Conservation (phyloP, 2,888 invertebrate species). For the Ypsolopha sequella region DNA sequence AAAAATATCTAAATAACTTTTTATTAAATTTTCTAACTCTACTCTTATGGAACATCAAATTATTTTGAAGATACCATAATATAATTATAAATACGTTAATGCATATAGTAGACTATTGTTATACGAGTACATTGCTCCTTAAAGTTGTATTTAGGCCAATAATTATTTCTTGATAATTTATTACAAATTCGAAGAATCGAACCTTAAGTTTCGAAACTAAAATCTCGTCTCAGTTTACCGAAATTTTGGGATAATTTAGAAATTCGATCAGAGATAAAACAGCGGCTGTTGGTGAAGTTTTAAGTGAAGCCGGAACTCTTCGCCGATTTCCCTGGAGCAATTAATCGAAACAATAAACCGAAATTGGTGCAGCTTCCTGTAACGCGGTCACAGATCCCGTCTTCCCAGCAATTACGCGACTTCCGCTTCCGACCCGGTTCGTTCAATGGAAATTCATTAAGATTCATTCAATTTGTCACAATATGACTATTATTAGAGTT, state of each 20-base stretch:
- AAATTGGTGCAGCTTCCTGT: conserved; percentile 53
- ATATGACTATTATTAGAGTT: conserved; percentile 56
- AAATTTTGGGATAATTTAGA: background rate
- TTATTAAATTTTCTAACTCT: too few species aligned
- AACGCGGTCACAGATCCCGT: conserved; percentile 48
- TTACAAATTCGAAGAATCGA: too few species aligned
- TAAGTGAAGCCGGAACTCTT: conserved; percentile 30
- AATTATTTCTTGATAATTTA: too few species aligned
- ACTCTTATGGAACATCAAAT: too few species aligned
- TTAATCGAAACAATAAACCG: conserved; percentile 65
- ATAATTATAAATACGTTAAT: too few species aligned
- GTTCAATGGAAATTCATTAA: conserved; percentile 62
- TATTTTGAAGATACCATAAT: too few species aligned
- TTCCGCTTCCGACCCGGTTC: conserved; percentile 46
- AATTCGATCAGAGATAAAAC: conserved; percentile 19
- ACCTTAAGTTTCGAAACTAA: too few species aligned
- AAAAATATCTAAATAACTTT: too few species aligned
- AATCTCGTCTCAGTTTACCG: background rate
- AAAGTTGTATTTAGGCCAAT: too few species aligned
- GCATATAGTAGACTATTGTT: too few species aligned
- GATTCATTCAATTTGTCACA: conserved; percentile 61
- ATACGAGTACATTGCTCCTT: too few species aligned
- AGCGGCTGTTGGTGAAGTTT: conserved; percentile 29
- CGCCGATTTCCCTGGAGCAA: conserved; percentile 50
- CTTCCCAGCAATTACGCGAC: conserved; percentile 52